These are phyloP conservation scores for Mechanitis messenoides DNA, from an alignment of 2,888 invertebrate genomes.

Conservation along the genomic window DNA sequence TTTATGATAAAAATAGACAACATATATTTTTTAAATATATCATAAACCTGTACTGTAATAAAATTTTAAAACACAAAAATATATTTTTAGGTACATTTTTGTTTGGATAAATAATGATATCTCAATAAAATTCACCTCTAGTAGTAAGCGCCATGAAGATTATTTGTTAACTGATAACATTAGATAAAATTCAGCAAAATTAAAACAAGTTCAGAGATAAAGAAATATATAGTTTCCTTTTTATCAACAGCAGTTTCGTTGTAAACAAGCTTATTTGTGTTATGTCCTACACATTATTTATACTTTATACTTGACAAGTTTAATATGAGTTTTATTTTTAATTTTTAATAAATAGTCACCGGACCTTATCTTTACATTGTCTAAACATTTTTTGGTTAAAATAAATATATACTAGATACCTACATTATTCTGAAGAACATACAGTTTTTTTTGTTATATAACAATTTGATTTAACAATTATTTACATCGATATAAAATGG, in stretches of 20 bases:
- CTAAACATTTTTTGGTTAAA: too few relatives aligned
- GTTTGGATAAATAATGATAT: slow-evolving; percentile 16
- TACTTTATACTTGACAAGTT: too few relatives aligned
- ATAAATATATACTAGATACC: too few relatives aligned
- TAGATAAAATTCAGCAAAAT: slow-evolving; percentile 12
- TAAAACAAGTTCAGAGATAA: slow-evolving; percentile 13
- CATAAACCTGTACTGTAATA: not conserved
- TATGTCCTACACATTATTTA: not conserved
- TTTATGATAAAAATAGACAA: not conserved
- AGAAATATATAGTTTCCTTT: not conserved
- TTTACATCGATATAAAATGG: too few relatives aligned
- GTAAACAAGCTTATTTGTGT: slow-evolving; percentile 7
- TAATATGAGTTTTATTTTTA: too few relatives aligned
- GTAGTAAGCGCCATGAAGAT: slow-evolving; percentile 29
- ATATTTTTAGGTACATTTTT: not conserved
- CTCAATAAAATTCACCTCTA: slow-evolving; percentile 27
- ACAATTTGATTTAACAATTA: too few relatives aligned
- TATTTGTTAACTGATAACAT: slow-evolving; percentile 17
- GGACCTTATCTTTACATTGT: too few relatives aligned
- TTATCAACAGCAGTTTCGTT: not conserved
- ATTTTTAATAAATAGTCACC: too few relatives aligned
- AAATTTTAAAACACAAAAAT: not conserved
- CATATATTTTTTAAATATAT: not conserved
- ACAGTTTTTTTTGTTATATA: too few relatives aligned
- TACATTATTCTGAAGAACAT: too few relatives aligned